phyloP scores from a whole-genome alignment of 2,113 vertebrate species.

The Eptesicus fuscus region DNA sequence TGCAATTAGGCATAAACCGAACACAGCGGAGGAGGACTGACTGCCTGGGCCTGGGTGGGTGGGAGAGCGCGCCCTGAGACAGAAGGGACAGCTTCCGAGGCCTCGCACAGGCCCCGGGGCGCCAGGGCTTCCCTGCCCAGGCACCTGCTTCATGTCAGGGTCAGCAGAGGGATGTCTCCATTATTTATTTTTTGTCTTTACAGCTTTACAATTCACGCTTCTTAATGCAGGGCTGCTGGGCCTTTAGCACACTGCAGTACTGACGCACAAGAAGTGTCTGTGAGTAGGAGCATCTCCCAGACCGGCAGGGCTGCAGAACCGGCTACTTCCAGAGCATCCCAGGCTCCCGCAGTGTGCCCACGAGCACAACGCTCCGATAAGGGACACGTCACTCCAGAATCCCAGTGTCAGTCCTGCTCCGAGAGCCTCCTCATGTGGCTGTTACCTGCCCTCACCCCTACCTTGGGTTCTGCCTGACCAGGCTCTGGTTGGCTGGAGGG shows the following conservation, averaged over 20 bases:
- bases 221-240: neutral
- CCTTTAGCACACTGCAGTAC: neutral
- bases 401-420: neutral
- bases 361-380: neutral
- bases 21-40: neutral
- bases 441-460: neutral
- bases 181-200: neutral
- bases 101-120: accelerated
- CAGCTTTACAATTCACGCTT: neutral
- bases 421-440: neutral
- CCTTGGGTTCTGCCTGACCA: too few relatives aligned
- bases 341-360: neutral
- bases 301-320: neutral
- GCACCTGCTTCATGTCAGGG: neutral
- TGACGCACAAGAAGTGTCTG: neutral
- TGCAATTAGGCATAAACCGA: slow-evolving; percentile 39
- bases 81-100: neutral
- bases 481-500: neutral
- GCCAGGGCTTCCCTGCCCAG: neutral
- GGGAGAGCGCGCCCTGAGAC: neutral
- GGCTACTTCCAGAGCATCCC: neutral
- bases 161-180: neutral
- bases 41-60: neutral
- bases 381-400: neutral
- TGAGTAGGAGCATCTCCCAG: neutral